Evolutionary conservation across 2,113 vertebrate genomes (phyloP).

Genomic region (Coracopsis vasa): DNA sequence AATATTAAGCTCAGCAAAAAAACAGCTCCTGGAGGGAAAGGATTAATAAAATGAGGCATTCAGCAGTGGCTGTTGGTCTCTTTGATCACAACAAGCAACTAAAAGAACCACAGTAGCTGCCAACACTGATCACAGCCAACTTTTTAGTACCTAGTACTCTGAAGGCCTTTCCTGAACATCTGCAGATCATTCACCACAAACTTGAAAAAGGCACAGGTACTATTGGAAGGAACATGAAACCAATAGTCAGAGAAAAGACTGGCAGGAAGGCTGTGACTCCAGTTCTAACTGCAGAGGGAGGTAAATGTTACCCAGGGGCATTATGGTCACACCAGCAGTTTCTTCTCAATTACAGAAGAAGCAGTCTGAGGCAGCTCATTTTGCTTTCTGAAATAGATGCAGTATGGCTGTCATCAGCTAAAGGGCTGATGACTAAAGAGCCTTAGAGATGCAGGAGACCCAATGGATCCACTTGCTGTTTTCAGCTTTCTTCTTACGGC

Average conservation of each 20-base stretch:
- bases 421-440: not conserved
- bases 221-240: not conserved
- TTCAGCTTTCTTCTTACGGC: not conserved
- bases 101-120: not conserved
- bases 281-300: not conserved
- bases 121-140: not conserved
- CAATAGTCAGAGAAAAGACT: not conserved
- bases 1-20: slow-evolving; percentile 55
- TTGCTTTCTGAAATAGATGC: not conserved
- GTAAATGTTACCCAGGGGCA: not conserved
- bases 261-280: not conserved
- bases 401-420: not conserved
- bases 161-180: not conserved
- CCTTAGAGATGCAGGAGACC: not conserved
- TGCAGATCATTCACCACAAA: not conserved
- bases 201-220: not conserved
- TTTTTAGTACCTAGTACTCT: not conserved
- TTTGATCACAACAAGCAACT: not conserved
- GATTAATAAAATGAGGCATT: slow-evolving; percentile 61
- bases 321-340: not conserved
- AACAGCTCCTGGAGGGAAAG: slow-evolving; percentile 59
- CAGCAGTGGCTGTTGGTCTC: slow-evolving; percentile 22
- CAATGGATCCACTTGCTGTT: not conserved
- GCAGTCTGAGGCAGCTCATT: not conserved
- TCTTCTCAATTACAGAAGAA: not conserved